A percentile compares a stretch with the other conserved stretches of the same genome.
Conservation (phyloP, 2,888 invertebrate species). For the Sinodicranocentrus sp. region DNA sequence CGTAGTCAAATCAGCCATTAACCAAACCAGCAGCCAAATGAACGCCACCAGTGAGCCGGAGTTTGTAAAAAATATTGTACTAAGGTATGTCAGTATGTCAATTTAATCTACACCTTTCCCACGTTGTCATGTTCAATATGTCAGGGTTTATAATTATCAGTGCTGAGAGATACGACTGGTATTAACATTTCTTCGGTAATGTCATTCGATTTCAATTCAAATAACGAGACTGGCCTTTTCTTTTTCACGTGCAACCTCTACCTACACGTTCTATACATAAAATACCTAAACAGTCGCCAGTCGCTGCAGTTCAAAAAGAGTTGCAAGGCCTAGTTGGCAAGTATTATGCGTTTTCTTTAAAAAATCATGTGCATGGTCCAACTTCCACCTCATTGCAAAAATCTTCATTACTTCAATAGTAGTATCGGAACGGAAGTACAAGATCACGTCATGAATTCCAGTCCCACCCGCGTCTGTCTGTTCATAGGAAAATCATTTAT, state of each 20-base stretch:
- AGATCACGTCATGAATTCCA: constrained; percentile 40
- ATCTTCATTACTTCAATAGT: too few species aligned
- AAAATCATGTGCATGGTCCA: too few species aligned
- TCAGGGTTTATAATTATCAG: constrained; percentile 34
- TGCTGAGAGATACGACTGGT: background rate
- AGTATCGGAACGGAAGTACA: too few species aligned
- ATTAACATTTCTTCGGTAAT: too few species aligned
- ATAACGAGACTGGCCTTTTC: too few species aligned
- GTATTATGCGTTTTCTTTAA: too few species aligned
- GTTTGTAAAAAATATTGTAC: constrained; percentile 48
- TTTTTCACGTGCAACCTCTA: too few species aligned
- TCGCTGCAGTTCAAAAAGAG: constrained; percentile 18
- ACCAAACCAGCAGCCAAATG: constrained; percentile 2
- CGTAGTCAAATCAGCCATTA: constrained; percentile 7
- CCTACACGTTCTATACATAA: too few species aligned
- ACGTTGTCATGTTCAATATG: constrained; percentile 52
- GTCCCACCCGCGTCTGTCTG: constrained; percentile 10
- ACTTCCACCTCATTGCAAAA: too few species aligned
- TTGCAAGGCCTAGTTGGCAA: background rate
- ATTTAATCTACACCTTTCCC: background rate
- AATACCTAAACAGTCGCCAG: background rate
- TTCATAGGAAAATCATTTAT: background rate
- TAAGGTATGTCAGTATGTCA: constrained; percentile 50
- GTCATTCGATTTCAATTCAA: too few species aligned
- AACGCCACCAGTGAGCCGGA: constrained; percentile 43